These are phyloP conservation scores for Geophilus truncorum DNA, from an alignment of 2,888 invertebrate species.

Conservation along the genomic window DNA sequence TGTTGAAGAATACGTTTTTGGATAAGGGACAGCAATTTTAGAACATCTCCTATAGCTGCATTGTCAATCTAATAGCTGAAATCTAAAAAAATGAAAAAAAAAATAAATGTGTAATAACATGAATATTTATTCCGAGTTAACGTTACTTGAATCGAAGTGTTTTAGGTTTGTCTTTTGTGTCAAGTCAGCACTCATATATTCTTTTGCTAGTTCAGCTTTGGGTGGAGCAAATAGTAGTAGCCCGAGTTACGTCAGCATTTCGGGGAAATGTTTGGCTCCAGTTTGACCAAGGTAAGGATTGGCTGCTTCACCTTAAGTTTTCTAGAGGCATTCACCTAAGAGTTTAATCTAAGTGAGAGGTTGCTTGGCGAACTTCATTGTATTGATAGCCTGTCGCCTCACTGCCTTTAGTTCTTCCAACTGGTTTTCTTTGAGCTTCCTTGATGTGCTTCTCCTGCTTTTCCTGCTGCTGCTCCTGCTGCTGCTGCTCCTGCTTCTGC, in stretches of 20 bases:
- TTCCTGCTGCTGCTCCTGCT: background rate
- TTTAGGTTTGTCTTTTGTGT: background rate
- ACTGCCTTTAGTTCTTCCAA: slow-evolving; percentile 10
- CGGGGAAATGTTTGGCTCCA: background rate
- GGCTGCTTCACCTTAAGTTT: background rate
- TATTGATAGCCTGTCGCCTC: slow-evolving; percentile 24
- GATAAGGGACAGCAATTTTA: background rate
- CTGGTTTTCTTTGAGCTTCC: background rate
- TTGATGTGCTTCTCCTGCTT: slow-evolving; percentile 1
- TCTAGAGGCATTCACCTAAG: slow-evolving; percentile 6
- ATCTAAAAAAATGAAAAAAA: too few species aligned
- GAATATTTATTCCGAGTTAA: background rate
- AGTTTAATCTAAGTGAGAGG: slow-evolving; percentile 27
- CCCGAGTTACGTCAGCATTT: slow-evolving; percentile 13
- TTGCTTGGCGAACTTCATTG: slow-evolving; percentile 25
- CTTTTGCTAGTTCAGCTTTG: slow-evolving; percentile 10
- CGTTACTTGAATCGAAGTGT: background rate
- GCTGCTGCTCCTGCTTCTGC: background rate
- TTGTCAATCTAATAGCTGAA: background rate
- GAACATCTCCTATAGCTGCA: background rate
- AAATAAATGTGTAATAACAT: background rate
- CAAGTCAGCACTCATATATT: slow-evolving; percentile 21
- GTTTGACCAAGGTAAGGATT: background rate
- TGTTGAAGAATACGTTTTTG: background rate
- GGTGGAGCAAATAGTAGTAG: slow-evolving; percentile 17